Evolutionary conservation across 2,888 invertebrate species (phyloP), one percentile per base, ranked within the genome.

Genomic region (Platycheirus albimanus): DNA sequence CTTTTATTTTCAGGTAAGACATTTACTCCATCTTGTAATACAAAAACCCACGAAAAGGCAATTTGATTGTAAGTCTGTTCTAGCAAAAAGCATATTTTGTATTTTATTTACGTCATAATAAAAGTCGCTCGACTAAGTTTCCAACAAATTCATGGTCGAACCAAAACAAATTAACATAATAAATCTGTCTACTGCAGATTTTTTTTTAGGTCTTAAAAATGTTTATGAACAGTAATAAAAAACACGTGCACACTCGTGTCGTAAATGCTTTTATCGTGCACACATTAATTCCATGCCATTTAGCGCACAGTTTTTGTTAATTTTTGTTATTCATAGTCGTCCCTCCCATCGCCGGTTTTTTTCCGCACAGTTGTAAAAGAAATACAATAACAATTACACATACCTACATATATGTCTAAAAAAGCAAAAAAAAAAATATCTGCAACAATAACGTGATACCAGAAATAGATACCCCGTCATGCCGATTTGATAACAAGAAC

Each of bases 1-100:
- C n/a, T 41, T 72, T 47, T 74, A 11, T 24, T 83, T 83, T n/a
- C 74, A 83, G 83, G 83, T 83, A 83, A 78, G 83, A 41, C 83
- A 83, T 83, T 78, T 69, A 78, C 78, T 51, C 64, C 63, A 49
- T 47, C 13, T 38, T 10, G 3, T 36, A 13, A 1, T 11, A 17
- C 24, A 8, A 11, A n/a, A 2, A n/a, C 45, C 41, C 38, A 52
- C n/a, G n/a, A n/a, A n/a, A n/a, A 72, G 52, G 71, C 71, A 67
- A 72, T 81, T 77, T 47, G 66, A 77, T 72, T 71, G 81, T 77
- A 81, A 81, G 81, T 77, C 3, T 61, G n/a, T 13, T 33, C 13
- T 51, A n/a, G n/a, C n/a, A n/a, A n/a, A n/a, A n/a, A n/a, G n/a
- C n/a, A n/a, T n/a, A n/a, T n/a, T n/a, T n/a, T n/a, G n/a, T n/a